Base-by-base conservation (phyloP, 2,113 vertebrate species). In the Hiodon alosoides region DNA sequence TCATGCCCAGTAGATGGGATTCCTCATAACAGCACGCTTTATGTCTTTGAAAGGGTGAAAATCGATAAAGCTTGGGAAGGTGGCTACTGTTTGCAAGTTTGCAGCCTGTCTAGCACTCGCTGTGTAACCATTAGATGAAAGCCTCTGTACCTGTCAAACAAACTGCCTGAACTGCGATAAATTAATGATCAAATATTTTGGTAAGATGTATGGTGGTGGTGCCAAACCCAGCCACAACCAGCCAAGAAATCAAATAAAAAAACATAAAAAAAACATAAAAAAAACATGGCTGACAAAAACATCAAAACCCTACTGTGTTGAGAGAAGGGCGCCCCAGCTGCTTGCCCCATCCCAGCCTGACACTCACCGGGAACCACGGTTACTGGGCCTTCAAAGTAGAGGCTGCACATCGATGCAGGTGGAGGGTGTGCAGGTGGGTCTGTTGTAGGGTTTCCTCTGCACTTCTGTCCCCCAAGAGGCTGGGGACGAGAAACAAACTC, bases 131-230 rank as follows among this genome's bases (percentile, higher is more conserved):
- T 92, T 89, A 95, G 93, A 97, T 95, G 90, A 96, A 96, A 96
- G 94, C 87, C 81, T 87, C 84, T 91, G 89, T 90, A 95, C 93
- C 94, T 95, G 93, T 96, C 95, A 96, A 94, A 95, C 94, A 95
- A 95, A 96, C 93, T 92, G 92, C 91, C 94, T 92, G 91, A 91
- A 90, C 90, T 89, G 89, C 91, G 89, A 93, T 93, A 93, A 93
- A 93, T 94, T 93, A 93, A 93, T 94, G 91, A 93, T 94, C 93
- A 93, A 93, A 93, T 89, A 88, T 84, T 85, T 88, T 85, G 84
- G 89, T 89, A 84, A 82, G 89, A 86, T 77, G 86, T 88, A 91
- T 90, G 86, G 87, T 89, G 89, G 89, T 86, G 83, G 84, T 77
- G 87, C 90, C 70, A 84, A 79, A 83, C 89, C 91, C 89, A 86